Evolutionary conservation across 2,888 invertebrate species (phyloP).

Genomic region (Cerceris ruficornis): DNA sequence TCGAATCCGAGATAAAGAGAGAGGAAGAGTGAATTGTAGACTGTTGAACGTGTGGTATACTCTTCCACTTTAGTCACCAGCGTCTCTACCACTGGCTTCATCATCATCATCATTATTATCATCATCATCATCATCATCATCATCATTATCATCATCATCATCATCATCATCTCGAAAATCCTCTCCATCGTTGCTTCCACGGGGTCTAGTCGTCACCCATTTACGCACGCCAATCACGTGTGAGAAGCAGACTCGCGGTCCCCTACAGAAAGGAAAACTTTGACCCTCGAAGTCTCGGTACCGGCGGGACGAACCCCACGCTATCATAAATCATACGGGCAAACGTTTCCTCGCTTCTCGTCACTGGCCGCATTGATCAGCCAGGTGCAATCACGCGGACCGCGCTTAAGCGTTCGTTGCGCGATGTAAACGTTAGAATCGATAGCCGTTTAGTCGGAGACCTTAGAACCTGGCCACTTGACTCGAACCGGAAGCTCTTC

Average conservation of each 20-base stretch:
- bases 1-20: slow-evolving; percentile 30
- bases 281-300: slow-evolving; percentile 31
- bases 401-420: not conserved
- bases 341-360: slow-evolving; percentile 27
- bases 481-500: no score
- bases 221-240: slow-evolving; percentile 53
- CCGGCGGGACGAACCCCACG: slow-evolving; percentile 4
- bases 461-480: no score
- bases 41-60: slow-evolving; percentile 4
- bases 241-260: slow-evolving; percentile 24
- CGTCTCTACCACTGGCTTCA: slow-evolving; percentile 9
- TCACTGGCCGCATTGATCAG: slow-evolving; percentile 13
- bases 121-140: slow-evolving; percentile 21
- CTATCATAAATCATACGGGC: slow-evolving; percentile 48
- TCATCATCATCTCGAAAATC: slow-evolving; percentile 56
- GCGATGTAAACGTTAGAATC: no score
- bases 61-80: slow-evolving; percentile 40
- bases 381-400: slow-evolving; percentile 10
- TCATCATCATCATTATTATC: slow-evolving; percentile 21
- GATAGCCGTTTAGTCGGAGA: no score
- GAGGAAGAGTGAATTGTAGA: slow-evolving; percentile 14
- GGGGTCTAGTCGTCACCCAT: slow-evolving; percentile 49
- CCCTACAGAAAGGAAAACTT: slow-evolving; percentile 40
- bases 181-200: slow-evolving; percentile 16
- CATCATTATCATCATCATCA: slow-evolving; percentile 52